Evolutionary conservation across 2,797 vertebrate genomes (phyloP).

Genomic region (Falco naumanni): DNA sequence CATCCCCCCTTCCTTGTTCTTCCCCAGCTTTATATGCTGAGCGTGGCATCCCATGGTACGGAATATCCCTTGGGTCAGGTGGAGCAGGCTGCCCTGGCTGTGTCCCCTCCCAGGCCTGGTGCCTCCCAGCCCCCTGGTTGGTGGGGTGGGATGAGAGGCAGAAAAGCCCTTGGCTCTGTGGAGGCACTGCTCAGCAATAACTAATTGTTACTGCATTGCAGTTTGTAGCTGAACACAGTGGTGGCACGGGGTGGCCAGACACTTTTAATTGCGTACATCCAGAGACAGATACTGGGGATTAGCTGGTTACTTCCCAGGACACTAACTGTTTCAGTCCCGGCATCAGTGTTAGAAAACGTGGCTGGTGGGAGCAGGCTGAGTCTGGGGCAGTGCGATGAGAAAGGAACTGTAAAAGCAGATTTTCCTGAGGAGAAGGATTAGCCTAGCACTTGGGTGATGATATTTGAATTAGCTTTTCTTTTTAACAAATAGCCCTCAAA

Average conservation of each 20-base stretch:
- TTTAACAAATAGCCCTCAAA: slow-evolving; percentile 3
- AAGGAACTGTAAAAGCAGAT: neutral
- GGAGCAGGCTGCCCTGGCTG: neutral
- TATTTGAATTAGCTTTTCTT: neutral
- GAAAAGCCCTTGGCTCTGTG: no score
- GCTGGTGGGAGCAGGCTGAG: neutral
- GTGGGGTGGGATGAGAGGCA: no score
- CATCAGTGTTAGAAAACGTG: neutral
- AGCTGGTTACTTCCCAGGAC: neutral
- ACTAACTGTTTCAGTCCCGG: neutral
- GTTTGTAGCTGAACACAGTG: neutral
- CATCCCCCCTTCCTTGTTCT: neutral
- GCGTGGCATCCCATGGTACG: neutral
- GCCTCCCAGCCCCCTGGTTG: no score
- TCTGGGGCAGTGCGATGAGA: neutral
- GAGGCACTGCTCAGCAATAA: no score
- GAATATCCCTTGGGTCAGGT: neutral
- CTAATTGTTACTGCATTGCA: rapidly evolving
- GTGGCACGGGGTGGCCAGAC: rapidly evolving
- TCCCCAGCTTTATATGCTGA: neutral
- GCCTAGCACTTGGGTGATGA: neutral
- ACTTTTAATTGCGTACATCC: no score
- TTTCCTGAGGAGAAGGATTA: slow-evolving; percentile 16
- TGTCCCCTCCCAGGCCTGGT: neutral
- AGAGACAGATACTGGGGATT: neutral